Evolutionary conservation across 2,113 vertebrate genomes (phyloP), one percentile per base, ranked within the genome.

Genomic region (Podiceps cristatus): DNA sequence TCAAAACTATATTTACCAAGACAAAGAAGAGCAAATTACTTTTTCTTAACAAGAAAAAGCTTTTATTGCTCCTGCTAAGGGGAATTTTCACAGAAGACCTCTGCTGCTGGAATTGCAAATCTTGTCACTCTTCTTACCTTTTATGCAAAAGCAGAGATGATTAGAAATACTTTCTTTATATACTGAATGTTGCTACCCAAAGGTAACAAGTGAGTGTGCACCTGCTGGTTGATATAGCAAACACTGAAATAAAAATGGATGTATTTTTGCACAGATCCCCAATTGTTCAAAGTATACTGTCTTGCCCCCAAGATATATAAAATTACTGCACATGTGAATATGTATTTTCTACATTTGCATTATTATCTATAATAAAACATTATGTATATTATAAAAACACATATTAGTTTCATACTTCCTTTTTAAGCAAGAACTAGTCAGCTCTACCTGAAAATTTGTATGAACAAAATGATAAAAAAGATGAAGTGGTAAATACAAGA

Each of bases 181-280:
- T 40, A n/a, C 8, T 35, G 28, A 52, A 17, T 37, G 22, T 33
- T 90, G 3, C 6, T 67, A 79, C 16, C 5, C 18, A 67, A 67
- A 95, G 6, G 6, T 45, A 81, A 53, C 2, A 4, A 13, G 42
- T 44, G 13, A 94, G 23, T 31, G n/a, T 74, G 18, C 50, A 75
- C 3, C 18, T 72, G 4, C 33, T 86, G 11, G 16, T 35, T 86
- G 18, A 55, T 24, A 66, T 0, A 60, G 6, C 28, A 31, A 53
- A 12, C 35, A 80, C 10, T 33, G 42, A 60, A 73, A 80, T 20
- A 73, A 84, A 86, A 73, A 56, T 18, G 0, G 52, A 60, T 1
- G 0, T 5, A 56, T 33, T 90, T 72, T 71, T 77, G 3, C 3
- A 5, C 3, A 5, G 3, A 0, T 3, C 2, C 22, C 3, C 3